Base-by-base conservation (phyloP, 1,140 invertebrate species). In the Potamilus streckersoni region DNA sequence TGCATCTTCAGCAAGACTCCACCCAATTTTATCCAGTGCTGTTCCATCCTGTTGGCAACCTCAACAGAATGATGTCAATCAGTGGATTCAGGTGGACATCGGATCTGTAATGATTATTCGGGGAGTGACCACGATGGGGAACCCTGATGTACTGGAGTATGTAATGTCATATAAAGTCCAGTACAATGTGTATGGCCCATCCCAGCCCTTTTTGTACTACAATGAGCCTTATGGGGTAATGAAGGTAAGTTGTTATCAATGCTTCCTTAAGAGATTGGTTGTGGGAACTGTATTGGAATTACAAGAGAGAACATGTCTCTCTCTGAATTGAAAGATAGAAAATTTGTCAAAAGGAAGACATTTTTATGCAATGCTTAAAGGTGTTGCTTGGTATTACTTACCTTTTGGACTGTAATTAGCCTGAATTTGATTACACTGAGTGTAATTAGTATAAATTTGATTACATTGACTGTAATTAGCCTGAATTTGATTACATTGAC, bases 81-180 rank as follows among this genome's bases (percentile, higher is more conserved):
- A 70, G 16, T 83, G 71, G 67, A 76, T 81, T 12, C 71, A 83
- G 69, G 80, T 82, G 17, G 76, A 84, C 64, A 74, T 85, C 19
- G 82, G 82, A 13, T 74, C 69, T 38, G 23, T 67, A 13, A 66
- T 77, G 73, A 69, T 82, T 8, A 79, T 85, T 15, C 74, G 81
- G 31, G 84, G 84, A 19, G 68, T 85, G 8, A 82, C 80, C 1
- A 79, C 79, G 0, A 74, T 71, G 59, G 84, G 84, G 56, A 85
- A 82, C 49, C 78, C 83, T 5, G 62, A 70, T 56, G 83, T 77
- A 14, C 76, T 73, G 20, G 83, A 85, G 65, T 85, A 79, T 79
- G 81, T 84, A 14, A 80, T 78, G 8, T n/a, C 31, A 15, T 85
- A 79, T 60, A 76, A 80, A 61, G 31, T 85, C 16, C 55, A 66